Conservation (phyloP, 2,888 invertebrate species). For the Seira ritae region DNA sequence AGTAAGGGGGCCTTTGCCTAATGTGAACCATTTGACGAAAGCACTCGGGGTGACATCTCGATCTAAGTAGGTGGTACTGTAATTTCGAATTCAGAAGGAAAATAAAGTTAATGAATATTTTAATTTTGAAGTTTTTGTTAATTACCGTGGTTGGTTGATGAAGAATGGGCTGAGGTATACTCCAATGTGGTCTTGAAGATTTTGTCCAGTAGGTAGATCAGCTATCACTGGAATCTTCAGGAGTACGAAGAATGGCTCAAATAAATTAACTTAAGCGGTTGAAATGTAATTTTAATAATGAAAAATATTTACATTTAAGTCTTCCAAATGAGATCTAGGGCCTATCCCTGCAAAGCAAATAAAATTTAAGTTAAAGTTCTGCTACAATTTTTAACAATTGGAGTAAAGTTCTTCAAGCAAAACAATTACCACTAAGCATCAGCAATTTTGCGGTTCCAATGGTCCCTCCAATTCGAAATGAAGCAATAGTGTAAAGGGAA, state of each 20-base stretch:
- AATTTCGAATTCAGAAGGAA: too few relatives aligned
- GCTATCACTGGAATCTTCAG: conserved; percentile 61
- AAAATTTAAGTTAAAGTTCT: too few relatives aligned
- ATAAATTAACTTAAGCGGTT: not conserved
- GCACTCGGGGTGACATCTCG: conserved; percentile 55
- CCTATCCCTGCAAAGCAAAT: conserved; percentile 29
- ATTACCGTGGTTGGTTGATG: conserved; percentile 37
- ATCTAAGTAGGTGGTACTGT: too few relatives aligned
- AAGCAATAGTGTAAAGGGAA: too few relatives aligned
- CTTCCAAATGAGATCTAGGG: not conserved
- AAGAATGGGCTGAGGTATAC: conserved; percentile 54
- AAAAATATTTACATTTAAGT: not conserved
- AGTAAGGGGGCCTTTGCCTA: conserved; percentile 61
- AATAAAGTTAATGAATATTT: too few relatives aligned
- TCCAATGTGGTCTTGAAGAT: conserved; percentile 64
- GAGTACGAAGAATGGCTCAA: not conserved
- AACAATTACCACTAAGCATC: not conserved
- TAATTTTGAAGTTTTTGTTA: too few relatives aligned
- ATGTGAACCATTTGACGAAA: conserved; percentile 54
- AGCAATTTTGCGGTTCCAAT: conserved; percentile 24
- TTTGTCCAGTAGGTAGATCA: conserved; percentile 61
- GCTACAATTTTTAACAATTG: too few relatives aligned
- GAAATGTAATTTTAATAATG: not conserved
- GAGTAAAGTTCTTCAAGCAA: too few relatives aligned
- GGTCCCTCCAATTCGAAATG: too few relatives aligned